Evolutionary conservation across 2,888 invertebrate species (phyloP).

Genomic region (Brenthis daphne): DNA sequence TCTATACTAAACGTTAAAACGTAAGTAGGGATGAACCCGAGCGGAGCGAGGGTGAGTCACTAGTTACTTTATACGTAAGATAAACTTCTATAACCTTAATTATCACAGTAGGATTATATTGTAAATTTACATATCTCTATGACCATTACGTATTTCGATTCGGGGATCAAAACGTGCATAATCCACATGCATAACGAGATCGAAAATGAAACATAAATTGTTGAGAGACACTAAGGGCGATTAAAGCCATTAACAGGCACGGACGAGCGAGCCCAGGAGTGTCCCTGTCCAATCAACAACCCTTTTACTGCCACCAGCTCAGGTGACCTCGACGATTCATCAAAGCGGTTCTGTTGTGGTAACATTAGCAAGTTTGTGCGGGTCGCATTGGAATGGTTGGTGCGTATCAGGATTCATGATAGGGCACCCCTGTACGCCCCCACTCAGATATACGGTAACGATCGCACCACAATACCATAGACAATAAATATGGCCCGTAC

Average conservation of each 20-base stretch:
- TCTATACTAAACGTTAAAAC: too few relatives aligned
- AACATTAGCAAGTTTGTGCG: constrained; percentile 54
- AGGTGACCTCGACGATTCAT: constrained; percentile 39
- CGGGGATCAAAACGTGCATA: constrained; percentile 64
- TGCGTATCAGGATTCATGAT: constrained; percentile 79
- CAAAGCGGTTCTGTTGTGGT: constrained; percentile 34
- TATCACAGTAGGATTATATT: constrained; percentile 20
- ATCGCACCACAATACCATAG: constrained; percentile 78
- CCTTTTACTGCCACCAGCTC: constrained; percentile 57
- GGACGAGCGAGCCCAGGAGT: constrained; percentile 65
- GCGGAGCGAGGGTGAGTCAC: too few relatives aligned
- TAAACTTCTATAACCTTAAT: constrained; percentile 5
- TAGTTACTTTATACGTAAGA: too few relatives aligned
- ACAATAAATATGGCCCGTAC: constrained; percentile 77
- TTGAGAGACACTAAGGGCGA: constrained; percentile 73
- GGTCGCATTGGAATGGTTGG: constrained; percentile 64
- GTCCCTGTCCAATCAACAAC: constrained; percentile 74
- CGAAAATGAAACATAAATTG: constrained; percentile 82
- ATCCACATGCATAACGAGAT: constrained; percentile 79
- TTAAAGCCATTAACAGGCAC: constrained; percentile 79
- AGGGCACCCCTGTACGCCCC: constrained; percentile 71
- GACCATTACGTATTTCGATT: constrained; percentile 60
- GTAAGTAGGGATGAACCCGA: too few relatives aligned
- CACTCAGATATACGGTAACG: constrained; percentile 78
- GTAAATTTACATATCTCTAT: constrained; percentile 64